Conservation (phyloP, 1,140 invertebrate species). For the Solenopsis invicta region DNA sequence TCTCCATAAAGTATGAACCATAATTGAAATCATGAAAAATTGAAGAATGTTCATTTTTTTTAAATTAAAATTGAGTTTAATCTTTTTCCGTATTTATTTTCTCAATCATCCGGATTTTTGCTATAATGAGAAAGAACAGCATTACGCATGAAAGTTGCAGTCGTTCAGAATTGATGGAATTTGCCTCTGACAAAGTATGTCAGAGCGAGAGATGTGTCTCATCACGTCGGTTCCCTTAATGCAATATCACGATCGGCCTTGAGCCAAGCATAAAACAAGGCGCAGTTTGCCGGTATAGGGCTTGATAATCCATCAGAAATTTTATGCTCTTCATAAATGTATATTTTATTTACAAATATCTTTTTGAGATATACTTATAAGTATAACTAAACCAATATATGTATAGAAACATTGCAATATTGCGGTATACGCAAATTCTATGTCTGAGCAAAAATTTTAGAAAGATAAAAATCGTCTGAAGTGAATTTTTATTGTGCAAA, state of each 20-base stretch:
- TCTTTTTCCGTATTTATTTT: neutral
- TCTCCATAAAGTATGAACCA: neutral
- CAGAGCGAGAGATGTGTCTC: conserved; percentile 4
- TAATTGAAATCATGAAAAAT: neutral
- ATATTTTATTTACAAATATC: neutral
- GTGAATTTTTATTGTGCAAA: neutral
- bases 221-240: conserved; percentile 4
- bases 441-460: neutral
- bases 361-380: neutral
- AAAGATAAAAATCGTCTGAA: neutral
- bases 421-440: neutral
- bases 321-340: neutral
- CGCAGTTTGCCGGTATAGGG: neutral
- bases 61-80: neutral
- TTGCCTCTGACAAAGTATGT: conserved; percentile 5
- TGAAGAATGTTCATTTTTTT: neutral
- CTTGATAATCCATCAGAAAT: neutral
- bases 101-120: neutral
- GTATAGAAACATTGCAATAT: neutral
- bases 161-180: neutral
- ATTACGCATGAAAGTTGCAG: neutral
- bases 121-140: neutral
- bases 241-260: conserved; percentile 17
- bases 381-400: neutral
- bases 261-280: conserved; percentile 4